Evolutionary conservation across 2,888 invertebrate genomes (phyloP), one percentile per base, ranked within the genome.

Genomic region (Philhelius pedissequus): DNA sequence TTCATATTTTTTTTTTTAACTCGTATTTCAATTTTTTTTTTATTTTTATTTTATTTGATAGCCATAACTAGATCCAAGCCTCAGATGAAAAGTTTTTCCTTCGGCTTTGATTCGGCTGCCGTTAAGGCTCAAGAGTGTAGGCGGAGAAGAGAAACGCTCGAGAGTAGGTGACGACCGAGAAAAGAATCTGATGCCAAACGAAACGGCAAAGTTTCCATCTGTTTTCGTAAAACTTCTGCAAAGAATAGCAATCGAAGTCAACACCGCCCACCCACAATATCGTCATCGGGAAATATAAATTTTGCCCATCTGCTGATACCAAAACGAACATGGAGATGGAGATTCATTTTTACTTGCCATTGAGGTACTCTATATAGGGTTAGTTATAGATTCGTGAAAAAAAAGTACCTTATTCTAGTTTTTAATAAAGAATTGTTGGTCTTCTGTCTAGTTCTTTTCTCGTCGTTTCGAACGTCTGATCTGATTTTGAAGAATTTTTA

Each of bases 131-230:
- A 11, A 30, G 30, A 54, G 40, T 20, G 54, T 54, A 30, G 82
- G 25, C 20, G 62, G 64, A 30, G 38, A 30, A 32, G 13, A 25
- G 18, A 7, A 27, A 22, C 27, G 22, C 20, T 54, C 32, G 50
- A 20, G 56, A 40, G 9, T 32, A 38, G 64, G 54, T 43, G 64
- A 64, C 40, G 27, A 77, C 66, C 30, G 50, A 62, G 73, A 73
- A 77, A 77, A 68, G 78, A 78, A 83, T 78, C 78, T 69, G 73
- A 76, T 71, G 70, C 64, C 66, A 60, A 71, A 68, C 75, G 75
- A 56, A 76, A 84, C 84, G 84, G 84, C 68, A 80, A 84, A 84
- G 80, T 84, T 84, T 84, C 84, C 80, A 80, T 84, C 84, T 84
- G 80, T 84, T 84, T 84, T 84, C 18, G 66, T 32, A 45, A 71